These are phyloP conservation scores for Leucophenga maculata DNA, from an alignment of 2,888 invertebrate species.

Conservation along the genomic window DNA sequence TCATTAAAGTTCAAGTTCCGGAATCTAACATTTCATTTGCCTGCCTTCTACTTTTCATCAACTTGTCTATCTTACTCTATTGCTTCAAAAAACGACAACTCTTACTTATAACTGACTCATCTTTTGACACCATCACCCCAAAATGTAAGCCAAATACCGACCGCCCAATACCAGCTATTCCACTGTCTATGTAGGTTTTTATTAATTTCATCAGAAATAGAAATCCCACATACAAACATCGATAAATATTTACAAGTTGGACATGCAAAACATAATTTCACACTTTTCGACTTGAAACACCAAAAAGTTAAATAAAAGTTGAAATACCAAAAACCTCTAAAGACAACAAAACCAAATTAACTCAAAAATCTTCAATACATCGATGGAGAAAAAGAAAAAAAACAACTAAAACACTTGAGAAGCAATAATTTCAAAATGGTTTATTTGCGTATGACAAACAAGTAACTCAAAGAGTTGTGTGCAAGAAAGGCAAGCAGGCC, in stretches of 20 bases:
- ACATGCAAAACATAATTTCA: conserved; percentile 37
- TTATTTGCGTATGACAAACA: conserved; percentile 60
- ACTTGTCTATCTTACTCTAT: no score
- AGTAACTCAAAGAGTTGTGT: conserved; percentile 13
- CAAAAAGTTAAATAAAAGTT: conserved; percentile 22
- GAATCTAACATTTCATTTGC: no score
- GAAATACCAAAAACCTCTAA: conserved; percentile 18
- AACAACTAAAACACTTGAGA: conserved; percentile 19
- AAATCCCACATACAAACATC: conserved; percentile 19
- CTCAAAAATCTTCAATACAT: background rate
- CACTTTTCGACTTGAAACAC: conserved; percentile 30
- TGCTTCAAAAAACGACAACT: no score
- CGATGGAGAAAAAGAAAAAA: conserved; percentile 7
- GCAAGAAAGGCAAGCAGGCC: conserved; percentile 24
- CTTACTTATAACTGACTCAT: no score
- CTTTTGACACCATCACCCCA: no score
- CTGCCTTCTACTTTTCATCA: no score
- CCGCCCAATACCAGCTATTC: background rate
- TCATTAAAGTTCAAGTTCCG: no score
- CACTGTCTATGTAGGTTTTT: background rate
- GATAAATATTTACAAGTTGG: conserved; percentile 40
- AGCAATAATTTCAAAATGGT: conserved; percentile 36
- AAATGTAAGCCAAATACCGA: conserved; percentile 5
- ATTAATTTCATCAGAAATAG: conserved; percentile 23
- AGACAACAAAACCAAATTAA: conserved; percentile 21